Percentiles rank a stretch among this genome's conserved stretches.
Evolutionary conservation across 2,797 vertebrate species (phyloP).

Genomic region (Bradypodion pumilum): DNA sequence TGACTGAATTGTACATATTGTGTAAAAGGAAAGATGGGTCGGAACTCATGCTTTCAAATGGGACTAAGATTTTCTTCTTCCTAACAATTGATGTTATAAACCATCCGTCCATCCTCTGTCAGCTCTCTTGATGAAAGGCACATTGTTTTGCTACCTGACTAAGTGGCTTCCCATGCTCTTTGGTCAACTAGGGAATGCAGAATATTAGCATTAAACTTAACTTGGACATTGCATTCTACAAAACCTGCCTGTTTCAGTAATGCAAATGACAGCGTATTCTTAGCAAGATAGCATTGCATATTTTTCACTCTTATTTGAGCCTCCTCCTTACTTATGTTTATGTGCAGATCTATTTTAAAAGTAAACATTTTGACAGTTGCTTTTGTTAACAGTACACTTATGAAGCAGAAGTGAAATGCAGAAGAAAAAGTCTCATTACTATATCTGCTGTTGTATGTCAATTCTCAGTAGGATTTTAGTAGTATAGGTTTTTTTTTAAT

Average conservation of each 20-base stretch:
- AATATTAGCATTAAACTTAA: not conserved
- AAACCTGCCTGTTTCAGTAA: not conserved
- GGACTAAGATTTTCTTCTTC: too few relatives aligned
- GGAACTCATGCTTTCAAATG: not conserved
- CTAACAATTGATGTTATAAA: too few relatives aligned
- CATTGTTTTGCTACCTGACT: not conserved
- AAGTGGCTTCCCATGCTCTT: not conserved
- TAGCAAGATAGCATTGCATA: not conserved
- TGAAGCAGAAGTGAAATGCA: conserved; percentile 4
- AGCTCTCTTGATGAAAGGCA: not conserved
- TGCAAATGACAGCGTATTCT: not conserved
- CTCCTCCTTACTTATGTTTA: not conserved
- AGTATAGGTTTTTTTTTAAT: too few relatives aligned
- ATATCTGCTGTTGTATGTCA: too few relatives aligned
- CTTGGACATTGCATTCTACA: not conserved
- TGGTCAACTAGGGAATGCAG: not conserved
- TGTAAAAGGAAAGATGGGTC: not conserved
- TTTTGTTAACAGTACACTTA: conserved; percentile 5
- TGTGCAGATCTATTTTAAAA: not conserved
- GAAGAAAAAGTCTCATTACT: not conserved
- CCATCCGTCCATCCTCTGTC: not conserved
- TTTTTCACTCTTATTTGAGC: not conserved
- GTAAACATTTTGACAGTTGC: not conserved
- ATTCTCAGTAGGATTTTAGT: too few relatives aligned
- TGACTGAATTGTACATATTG: not conserved